phyloP scores from a whole-genome alignment of 2,797 vertebrate genomes.

The Coilia nasus region DNA sequence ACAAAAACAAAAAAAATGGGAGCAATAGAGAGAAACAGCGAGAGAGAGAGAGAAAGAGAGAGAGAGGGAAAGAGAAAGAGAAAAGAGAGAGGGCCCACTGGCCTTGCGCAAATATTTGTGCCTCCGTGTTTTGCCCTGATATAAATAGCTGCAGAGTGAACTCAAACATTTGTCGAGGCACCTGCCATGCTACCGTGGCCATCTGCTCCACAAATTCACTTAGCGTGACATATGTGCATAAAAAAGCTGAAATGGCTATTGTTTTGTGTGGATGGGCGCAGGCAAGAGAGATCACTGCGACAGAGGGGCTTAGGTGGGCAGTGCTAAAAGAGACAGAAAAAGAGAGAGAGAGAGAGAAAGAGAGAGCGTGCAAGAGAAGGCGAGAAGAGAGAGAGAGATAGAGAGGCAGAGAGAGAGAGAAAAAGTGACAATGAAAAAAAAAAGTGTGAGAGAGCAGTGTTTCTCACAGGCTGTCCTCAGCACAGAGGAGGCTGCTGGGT shows the following conservation, averaged over 20 bases:
- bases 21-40: too few relatives aligned
- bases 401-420: background rate
- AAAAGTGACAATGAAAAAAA: background rate
- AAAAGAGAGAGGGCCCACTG: conserved; percentile 59
- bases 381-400: background rate
- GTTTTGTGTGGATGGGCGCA: conserved; percentile 43
- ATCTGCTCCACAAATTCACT: conserved; percentile 78
- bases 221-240: conserved; percentile 75
- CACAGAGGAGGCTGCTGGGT: conserved; percentile 7
- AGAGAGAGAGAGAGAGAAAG: background rate
- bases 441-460: background rate
- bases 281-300: conserved; percentile 52
- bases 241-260: conserved; percentile 74
- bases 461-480: background rate
- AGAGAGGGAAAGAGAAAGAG: conserved; percentile 2
- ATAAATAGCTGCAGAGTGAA: conserved; percentile 78
- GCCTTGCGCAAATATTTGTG: conserved; percentile 78
- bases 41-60: background rate
- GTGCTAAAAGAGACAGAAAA: background rate
- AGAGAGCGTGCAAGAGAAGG: conserved; percentile 28
- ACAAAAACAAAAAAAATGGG: background rate
- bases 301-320: conserved; percentile 32
- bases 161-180: conserved; percentile 81
- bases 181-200: conserved; percentile 74
- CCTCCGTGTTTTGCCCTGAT: conserved; percentile 71